A percentile compares a stretch with the other conserved stretches of the same genome.
These are phyloP conservation scores for Paedocypris sp. DNA, from an alignment of 2,113 vertebrate genomes.

Conservation along the genomic window DNA sequence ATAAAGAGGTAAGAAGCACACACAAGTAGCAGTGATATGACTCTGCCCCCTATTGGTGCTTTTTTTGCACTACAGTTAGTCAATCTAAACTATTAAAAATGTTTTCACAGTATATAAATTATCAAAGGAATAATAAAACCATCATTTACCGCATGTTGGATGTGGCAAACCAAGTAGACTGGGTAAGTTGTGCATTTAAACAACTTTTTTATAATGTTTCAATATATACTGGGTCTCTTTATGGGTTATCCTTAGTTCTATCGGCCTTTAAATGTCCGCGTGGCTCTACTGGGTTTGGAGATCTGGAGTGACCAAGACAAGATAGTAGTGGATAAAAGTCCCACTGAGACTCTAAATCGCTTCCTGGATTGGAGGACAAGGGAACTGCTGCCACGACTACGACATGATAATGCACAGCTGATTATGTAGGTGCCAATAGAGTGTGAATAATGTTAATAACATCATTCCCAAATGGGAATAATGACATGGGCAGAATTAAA, in stretches of 20 bases:
- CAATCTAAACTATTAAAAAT: background rate
- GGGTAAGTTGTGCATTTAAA: conserved; percentile 58
- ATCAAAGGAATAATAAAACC: conserved; percentile 56
- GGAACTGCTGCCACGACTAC: conserved; percentile 69
- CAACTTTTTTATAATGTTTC: background rate
- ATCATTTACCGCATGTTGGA: conserved; percentile 73
- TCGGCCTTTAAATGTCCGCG: conserved; percentile 71
- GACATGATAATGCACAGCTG: conserved; percentile 87
- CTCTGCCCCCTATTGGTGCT: background rate
- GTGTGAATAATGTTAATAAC: background rate
- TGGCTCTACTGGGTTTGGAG: conserved; percentile 77
- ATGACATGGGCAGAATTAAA: background rate
- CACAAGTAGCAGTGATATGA: background rate
- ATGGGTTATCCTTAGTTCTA: conserved; percentile 84
- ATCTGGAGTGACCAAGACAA: conserved; percentile 73
- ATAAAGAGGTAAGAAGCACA: conserved; percentile 64
- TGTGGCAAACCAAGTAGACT: conserved; percentile 77
- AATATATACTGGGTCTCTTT: background rate
- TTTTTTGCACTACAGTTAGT: background rate
- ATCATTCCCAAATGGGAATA: no score
- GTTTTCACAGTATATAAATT: conserved; percentile 62
- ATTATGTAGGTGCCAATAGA: conserved; percentile 67
- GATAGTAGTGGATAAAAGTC: conserved; percentile 57
- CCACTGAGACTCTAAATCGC: conserved; percentile 60
- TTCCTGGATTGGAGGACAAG: conserved; percentile 77